Evolutionary conservation across 1,140 invertebrate genomes (phyloP).

Genomic region (Augochlora pura): DNA sequence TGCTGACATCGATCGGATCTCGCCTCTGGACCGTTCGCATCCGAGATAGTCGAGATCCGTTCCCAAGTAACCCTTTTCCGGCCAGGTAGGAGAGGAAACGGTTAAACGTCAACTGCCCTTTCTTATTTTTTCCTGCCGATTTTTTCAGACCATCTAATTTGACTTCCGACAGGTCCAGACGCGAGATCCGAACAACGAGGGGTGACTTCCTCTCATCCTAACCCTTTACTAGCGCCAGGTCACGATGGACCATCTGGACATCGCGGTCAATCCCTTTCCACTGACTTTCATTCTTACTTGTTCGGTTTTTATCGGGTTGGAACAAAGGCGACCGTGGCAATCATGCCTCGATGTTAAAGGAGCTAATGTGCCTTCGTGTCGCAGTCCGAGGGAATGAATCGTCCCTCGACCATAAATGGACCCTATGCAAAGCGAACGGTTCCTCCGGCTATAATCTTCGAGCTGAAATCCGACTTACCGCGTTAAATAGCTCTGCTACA

Average conservation of each 20-base stretch:
- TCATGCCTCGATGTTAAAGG: background rate
- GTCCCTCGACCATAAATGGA: background rate
- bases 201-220: constrained; percentile 23
- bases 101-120: constrained; percentile 33
- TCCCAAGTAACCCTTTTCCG: background rate
- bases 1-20: background rate
- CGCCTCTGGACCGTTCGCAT: background rate
- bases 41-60: background rate
- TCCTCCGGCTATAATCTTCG: too few species aligned
- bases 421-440: too few species aligned
- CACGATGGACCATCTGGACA: constrained; percentile 42
- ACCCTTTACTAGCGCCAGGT: background rate
- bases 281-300: background rate
- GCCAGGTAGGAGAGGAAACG: constrained; percentile 33
- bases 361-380: background rate
- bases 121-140: background rate
- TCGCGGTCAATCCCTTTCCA: constrained; percentile 24
- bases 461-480: too few species aligned
- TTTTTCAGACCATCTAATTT: constrained; percentile 14
- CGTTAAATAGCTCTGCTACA: too few species aligned
- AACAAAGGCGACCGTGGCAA: background rate
- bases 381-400: background rate
- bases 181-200: constrained; percentile 15
- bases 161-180: constrained; percentile 39
- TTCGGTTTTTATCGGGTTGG: background rate